These are phyloP conservation scores for Lithobates sylvaticus DNA, from an alignment of 2,797 vertebrate species.

Conservation along the genomic window DNA sequence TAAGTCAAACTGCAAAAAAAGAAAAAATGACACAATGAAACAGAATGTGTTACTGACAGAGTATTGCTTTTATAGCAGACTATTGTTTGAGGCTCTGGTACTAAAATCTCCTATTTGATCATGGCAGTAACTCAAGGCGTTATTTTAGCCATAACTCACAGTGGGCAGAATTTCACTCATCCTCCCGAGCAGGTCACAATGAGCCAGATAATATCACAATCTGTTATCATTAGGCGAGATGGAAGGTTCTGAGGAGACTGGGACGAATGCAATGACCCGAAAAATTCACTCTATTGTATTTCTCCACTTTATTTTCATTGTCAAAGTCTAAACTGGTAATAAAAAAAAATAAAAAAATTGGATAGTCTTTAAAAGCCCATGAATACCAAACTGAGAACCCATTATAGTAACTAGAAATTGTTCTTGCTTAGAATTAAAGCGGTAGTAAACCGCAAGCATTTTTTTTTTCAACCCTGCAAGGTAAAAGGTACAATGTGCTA, in stretches of 20 bases:
- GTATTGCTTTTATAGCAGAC: conserved; percentile 8
- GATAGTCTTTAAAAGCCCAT: conserved; percentile 68
- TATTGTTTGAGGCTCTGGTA: conserved; percentile 37
- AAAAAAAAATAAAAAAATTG: conserved; percentile 35
- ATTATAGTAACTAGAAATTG: too few relatives aligned
- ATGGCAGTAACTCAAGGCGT: conserved; percentile 54
- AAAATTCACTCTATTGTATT: conserved; percentile 75
- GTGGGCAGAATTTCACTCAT: conserved; percentile 66
- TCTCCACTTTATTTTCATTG: conserved; percentile 71
- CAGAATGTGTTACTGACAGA: conserved; percentile 28
- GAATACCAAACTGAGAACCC: conserved; percentile 63
- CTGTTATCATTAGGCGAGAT: conserved; percentile 75
- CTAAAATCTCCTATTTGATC: conserved; percentile 45
- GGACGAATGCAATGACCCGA: conserved; percentile 76
- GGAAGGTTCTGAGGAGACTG: conserved; percentile 72
- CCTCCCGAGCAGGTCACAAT: conserved; percentile 68
- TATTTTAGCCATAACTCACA: conserved; percentile 61
- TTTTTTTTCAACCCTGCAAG: too few relatives aligned
- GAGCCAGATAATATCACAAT: conserved; percentile 72
- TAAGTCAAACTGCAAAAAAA: conserved; percentile 3
- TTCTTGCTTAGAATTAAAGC: too few relatives aligned
- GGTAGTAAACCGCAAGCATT: too few relatives aligned
- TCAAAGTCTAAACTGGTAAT: conserved; percentile 60
- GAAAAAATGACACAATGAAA: not conserved
- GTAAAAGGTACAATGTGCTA: too few relatives aligned